These are phyloP conservation scores for Arrhopalites spinosus DNA, from an alignment of 2,888 invertebrate genomes.

Conservation along the genomic window DNA sequence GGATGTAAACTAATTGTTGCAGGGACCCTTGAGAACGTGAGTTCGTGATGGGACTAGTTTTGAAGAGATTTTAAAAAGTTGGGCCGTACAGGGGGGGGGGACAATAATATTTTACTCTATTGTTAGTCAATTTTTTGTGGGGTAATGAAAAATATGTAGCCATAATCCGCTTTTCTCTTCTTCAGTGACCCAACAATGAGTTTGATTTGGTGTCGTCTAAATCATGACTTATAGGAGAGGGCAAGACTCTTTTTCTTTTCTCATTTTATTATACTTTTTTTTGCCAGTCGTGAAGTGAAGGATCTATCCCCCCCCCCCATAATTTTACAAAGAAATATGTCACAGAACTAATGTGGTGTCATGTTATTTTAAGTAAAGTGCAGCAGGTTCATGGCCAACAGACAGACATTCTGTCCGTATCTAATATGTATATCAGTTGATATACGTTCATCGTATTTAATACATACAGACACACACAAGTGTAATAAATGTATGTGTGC, in stretches of 20 bases:
- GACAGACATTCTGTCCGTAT: too few relatives aligned
- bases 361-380: conserved; percentile 1
- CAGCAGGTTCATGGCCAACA: background rate
- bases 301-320: too few relatives aligned
- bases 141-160: background rate
- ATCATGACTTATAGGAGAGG: conserved; percentile 5
- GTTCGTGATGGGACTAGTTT: conserved; percentile 7
- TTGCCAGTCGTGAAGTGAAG: too few relatives aligned
- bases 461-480: too few relatives aligned
- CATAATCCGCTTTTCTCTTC: conserved; percentile 2
- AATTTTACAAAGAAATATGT: background rate
- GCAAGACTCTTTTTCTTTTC: background rate
- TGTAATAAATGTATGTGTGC: too few relatives aligned
- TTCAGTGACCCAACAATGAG: background rate
- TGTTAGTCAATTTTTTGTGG: background rate
- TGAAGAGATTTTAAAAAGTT: background rate
- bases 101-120: background rate
- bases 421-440: too few relatives aligned
- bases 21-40: conserved; percentile 2
- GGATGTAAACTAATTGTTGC: background rate
- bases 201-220: conserved; percentile 4
- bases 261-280: background rate
- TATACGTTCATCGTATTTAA: too few relatives aligned
- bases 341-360: background rate
- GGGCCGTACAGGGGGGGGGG: background rate